phyloP scores from a whole-genome alignment of 2,113 vertebrate species.

The Epinephelus lanceolatus region DNA sequence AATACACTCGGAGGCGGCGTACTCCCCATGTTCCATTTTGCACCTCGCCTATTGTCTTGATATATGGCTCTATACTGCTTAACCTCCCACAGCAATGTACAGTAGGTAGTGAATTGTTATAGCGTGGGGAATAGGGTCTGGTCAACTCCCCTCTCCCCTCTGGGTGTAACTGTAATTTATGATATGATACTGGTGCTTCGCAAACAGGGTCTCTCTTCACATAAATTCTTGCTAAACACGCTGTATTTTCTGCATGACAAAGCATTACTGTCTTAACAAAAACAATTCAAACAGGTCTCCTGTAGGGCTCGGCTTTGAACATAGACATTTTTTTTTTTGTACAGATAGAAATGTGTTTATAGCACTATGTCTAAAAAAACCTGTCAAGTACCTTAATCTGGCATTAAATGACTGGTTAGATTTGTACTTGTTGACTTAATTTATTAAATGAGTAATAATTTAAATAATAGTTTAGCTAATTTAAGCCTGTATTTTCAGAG shows the following conservation, averaged over 20 bases:
- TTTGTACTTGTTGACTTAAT: neutral
- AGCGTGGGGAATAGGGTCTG: neutral
- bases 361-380: neutral
- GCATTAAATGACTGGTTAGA: neutral
- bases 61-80: slow-evolving; percentile 43
- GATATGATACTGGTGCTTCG: neutral
- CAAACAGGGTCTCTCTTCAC: slow-evolving; percentile 4
- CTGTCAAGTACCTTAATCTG: neutral
- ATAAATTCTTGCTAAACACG: slow-evolving; percentile 20
- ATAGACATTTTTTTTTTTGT: neutral
- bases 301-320: neutral
- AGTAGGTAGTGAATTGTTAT: slow-evolving; percentile 10
- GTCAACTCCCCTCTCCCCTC: neutral
- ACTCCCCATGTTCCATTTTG: slow-evolving; percentile 18
- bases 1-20: slow-evolving; percentile 8
- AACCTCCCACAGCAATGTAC: slow-evolving; percentile 18
- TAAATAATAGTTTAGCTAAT: neutral
- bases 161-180: slow-evolving; percentile 18
- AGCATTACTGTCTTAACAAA: neutral
- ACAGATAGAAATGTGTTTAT: neutral
- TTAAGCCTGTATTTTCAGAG: neutral
- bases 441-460: neutral
- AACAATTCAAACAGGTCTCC: slow-evolving; percentile 15
- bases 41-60: slow-evolving; percentile 25
- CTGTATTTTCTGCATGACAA: slow-evolving; percentile 24